phyloP scores from a whole-genome alignment of 2,888 invertebrate species.

The Scaptomyza cyrtandrae region DNA sequence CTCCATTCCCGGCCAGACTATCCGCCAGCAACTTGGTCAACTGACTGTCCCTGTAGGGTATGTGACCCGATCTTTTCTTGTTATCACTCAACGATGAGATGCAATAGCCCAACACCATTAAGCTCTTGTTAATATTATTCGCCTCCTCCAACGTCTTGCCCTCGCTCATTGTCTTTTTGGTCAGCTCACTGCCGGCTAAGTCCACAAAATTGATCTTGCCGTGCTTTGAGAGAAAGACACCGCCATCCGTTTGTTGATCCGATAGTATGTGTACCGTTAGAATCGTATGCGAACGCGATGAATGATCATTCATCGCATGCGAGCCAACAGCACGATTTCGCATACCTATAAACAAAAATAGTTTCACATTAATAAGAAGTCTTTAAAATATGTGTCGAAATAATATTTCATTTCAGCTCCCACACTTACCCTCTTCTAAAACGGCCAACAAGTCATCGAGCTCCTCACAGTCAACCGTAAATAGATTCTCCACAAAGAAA shows the following conservation, averaged over 20 bases:
- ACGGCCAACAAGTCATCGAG: conserved; percentile 96
- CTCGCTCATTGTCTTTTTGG: conserved; percentile 94
- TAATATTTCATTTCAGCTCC: too few species aligned
- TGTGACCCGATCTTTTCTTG: conserved; percentile 92
- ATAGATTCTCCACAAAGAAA: conserved; percentile 98
- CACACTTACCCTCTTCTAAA: conserved; percentile 93
- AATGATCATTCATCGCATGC: conserved; percentile 97
- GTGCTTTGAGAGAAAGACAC: conserved; percentile 94
- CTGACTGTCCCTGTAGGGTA: conserved; percentile 97
- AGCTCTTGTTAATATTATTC: conserved; percentile 97
- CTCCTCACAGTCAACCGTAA: conserved; percentile 96
- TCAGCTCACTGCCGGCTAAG: conserved; percentile 98
- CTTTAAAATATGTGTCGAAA: neutral
- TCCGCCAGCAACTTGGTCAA: conserved; percentile 96
- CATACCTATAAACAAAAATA: conserved; percentile 87
- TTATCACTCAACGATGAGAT: conserved; percentile 95
- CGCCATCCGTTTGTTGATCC: conserved; percentile 92
- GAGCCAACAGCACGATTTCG: conserved; percentile 94
- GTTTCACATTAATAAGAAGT: neutral
- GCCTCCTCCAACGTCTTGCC: conserved; percentile 96
- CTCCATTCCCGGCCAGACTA: conserved; percentile 96
- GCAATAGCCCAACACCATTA: conserved; percentile 97
- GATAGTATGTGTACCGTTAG: conserved; percentile 95
- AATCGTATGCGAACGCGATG: conserved; percentile 92
- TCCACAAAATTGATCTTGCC: conserved; percentile 98